A percentile compares a stretch with the other conserved stretches of the same genome.
Conservation (phyloP, 2,888 invertebrate genomes). For the Ichneumoninae sp. region DNA sequence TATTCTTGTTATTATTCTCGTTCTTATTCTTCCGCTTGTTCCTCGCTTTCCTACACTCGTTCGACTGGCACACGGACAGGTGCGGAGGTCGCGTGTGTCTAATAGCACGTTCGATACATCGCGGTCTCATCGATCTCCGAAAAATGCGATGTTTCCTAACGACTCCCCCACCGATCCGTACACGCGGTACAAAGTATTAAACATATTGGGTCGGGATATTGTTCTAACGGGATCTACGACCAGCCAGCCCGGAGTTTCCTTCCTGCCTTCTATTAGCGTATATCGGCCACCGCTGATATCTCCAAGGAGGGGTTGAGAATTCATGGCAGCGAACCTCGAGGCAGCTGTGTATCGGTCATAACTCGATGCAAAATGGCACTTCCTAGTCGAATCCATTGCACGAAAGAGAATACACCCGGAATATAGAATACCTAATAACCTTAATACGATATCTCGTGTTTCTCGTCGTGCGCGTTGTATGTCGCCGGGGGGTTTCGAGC, state of each 20-base stretch:
- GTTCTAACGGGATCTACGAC: slow-evolving; percentile 61
- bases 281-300: background rate
- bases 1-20: slow-evolving; percentile 49
- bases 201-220: slow-evolving; percentile 53
- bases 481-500: slow-evolving; percentile 10
- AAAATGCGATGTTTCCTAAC: background rate
- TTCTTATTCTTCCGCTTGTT: slow-evolving; percentile 39
- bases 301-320: background rate
- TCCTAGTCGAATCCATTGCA: slow-evolving; percentile 41
- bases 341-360: slow-evolving; percentile 68
- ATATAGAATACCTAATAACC: slow-evolving; percentile 66
- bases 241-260: slow-evolving; percentile 6
- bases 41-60: slow-evolving; percentile 22
- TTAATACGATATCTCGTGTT: slow-evolving; percentile 61
- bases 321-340: slow-evolving; percentile 17
- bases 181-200: slow-evolving; percentile 12
- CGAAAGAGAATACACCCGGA: slow-evolving; percentile 53
- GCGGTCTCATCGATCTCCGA: background rate
- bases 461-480: slow-evolving; percentile 35
- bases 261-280: slow-evolving; percentile 10
- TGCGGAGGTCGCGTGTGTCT: slow-evolving; percentile 21
- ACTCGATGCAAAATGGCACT: slow-evolving; percentile 69
- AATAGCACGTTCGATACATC: background rate
- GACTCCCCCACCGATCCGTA: background rate
- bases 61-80: slow-evolving; percentile 37